Evolutionary conservation across 2,888 invertebrate species (phyloP).

Genomic region (Lathronympha strigana): DNA sequence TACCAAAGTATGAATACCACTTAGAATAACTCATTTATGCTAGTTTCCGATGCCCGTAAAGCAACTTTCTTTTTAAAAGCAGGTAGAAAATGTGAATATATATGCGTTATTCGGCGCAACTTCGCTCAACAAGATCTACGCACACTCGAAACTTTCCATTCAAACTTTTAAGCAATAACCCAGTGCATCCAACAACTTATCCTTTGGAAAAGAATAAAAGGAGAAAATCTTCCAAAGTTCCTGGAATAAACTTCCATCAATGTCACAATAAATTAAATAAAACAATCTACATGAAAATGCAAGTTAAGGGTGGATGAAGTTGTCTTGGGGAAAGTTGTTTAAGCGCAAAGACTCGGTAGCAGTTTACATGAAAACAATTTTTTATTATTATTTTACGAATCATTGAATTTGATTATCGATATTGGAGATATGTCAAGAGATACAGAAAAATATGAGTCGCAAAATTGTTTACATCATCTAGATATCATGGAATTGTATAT

Average conservation of each 20-base stretch:
- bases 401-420: not conserved
- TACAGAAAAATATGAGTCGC: not conserved
- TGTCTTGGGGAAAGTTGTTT: constrained; percentile 28
- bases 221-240: constrained; percentile 37
- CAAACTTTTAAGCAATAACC: constrained; percentile 42
- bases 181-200: constrained; percentile 41
- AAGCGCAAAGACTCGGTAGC: not conserved
- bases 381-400: not conserved
- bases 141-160: constrained; percentile 39
- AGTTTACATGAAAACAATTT: not conserved
- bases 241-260: constrained; percentile 37
- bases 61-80: constrained; percentile 14
- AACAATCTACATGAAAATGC: constrained; percentile 39
- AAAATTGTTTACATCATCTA: no score
- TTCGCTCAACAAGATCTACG: constrained; percentile 36
- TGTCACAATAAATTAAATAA: constrained; percentile 39
- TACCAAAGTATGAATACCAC: not conserved
- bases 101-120: constrained; percentile 11
- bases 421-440: not conserved
- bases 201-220: constrained; percentile 35
- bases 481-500: not conserved
- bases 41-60: constrained; percentile 17
- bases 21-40: not conserved
- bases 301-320: constrained; percentile 25
- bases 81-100: constrained; percentile 17